Conservation (phyloP, 2,797 vertebrate genomes). For the Pelochelys cantorii region DNA sequence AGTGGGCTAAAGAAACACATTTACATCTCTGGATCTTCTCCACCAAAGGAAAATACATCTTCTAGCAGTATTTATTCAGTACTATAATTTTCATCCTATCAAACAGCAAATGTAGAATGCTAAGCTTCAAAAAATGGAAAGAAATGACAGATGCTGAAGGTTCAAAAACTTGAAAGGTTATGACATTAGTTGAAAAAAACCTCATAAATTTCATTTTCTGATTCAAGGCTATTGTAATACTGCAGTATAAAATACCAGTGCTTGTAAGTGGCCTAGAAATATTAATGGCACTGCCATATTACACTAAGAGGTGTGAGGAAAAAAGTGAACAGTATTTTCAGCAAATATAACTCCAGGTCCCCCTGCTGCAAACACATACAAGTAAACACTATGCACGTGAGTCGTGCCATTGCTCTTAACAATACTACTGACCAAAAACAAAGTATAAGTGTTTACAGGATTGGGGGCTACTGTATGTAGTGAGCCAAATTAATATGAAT, state of each 20-base stretch:
- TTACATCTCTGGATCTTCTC: not conserved
- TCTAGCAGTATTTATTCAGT: not conserved
- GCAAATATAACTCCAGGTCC: not conserved
- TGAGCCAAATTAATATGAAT: conserved; percentile 50
- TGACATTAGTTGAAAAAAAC: not conserved
- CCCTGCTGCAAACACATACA: not conserved
- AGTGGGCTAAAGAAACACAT: not conserved
- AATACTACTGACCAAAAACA: rapidly evolving
- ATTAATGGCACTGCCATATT: rapidly evolving
- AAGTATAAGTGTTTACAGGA: rapidly evolving
- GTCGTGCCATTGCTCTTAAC: rapidly evolving
- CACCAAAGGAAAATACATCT: not conserved
- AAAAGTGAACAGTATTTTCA: not conserved
- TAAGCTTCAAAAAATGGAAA: not conserved
- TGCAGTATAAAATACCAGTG: not conserved
- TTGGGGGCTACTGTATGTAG: rapidly evolving
- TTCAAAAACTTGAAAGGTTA: not conserved
- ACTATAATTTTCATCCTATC: not conserved
- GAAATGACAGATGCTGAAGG: not conserved
- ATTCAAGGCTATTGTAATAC: not conserved
- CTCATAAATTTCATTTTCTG: not conserved
- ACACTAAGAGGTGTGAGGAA: not conserved
- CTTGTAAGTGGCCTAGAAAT: not conserved
- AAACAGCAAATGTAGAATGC: not conserved
- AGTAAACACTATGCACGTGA: rapidly evolving